A percentile compares a stretch with the other conserved stretches of the same genome.
Conservation (phyloP, 2,888 invertebrate species). For the Apamea monoglypha region DNA sequence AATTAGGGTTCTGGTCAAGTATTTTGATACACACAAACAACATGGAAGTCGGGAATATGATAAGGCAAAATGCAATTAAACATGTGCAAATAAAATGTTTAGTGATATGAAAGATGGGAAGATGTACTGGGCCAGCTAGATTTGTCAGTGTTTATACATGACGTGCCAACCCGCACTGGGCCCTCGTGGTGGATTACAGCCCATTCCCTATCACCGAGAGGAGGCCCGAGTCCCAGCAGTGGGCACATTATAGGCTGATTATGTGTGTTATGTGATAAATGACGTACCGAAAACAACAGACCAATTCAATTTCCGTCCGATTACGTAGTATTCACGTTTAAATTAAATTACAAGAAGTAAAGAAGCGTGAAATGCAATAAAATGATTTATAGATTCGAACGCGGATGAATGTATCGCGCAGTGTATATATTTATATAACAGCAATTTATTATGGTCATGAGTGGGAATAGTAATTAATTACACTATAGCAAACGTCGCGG, state of each 20-base stretch:
- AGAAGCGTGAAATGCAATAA: constrained; percentile 53
- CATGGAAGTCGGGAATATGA: background rate
- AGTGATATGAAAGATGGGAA: background rate
- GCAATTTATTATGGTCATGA: constrained; percentile 55
- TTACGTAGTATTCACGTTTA: background rate
- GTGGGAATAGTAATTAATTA: constrained; percentile 68
- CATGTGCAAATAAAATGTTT: background rate
- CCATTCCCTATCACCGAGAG: too few relatives aligned
- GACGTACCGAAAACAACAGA: background rate
- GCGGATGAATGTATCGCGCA: constrained; percentile 1
- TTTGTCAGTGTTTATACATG: too few relatives aligned
- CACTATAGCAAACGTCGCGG: constrained; percentile 72
- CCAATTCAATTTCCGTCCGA: background rate
- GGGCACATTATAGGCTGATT: too few relatives aligned
- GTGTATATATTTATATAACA: constrained; percentile 25
- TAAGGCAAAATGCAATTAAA: background rate
- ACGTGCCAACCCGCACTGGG: too few relatives aligned
- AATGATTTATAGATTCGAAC: constrained; percentile 34
- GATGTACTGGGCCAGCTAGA: background rate
- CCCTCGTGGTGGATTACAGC: too few relatives aligned
- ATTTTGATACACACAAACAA: background rate
- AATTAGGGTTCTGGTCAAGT: too few relatives aligned
- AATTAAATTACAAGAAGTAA: constrained; percentile 48
- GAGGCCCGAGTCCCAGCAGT: too few relatives aligned
- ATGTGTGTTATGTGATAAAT: too few relatives aligned